phyloP scores from a whole-genome alignment of 1,140 invertebrate species.

The Drosophila sulfurigaster region DNA sequence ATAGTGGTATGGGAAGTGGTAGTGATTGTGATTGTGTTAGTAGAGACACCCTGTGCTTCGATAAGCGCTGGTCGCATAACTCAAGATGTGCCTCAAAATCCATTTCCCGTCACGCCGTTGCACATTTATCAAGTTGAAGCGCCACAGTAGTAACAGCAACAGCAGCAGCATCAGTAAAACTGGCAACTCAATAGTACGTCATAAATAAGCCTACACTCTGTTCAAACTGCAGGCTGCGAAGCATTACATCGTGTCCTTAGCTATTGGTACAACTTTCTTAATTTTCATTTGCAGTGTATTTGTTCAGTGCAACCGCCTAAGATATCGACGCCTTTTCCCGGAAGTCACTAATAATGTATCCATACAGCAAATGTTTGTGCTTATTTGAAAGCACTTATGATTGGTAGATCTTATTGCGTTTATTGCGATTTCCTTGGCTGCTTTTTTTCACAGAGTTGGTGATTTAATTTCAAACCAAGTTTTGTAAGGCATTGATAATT shows the following conservation, averaged over 20 bases:
- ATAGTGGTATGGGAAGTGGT: not conserved
- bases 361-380: constrained; percentile 61
- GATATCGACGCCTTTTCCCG: constrained; percentile 61
- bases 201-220: constrained; percentile 66
- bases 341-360: constrained; percentile 76
- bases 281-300: constrained; percentile 71
- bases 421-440: constrained; percentile 16
- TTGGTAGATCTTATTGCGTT: constrained; percentile 53
- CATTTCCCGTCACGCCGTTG: constrained; percentile 64
- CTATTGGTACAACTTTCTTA: constrained; percentile 64
- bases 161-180: constrained; percentile 18
- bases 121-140: constrained; percentile 70
- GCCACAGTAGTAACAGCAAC: constrained; percentile 27
- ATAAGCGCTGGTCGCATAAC: constrained; percentile 61
- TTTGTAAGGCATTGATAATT: too few species aligned
- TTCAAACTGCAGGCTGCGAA: constrained; percentile 42
- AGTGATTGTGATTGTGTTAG: not conserved
- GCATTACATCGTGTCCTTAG: not conserved
- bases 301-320: constrained; percentile 39
- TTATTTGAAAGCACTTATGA: constrained; percentile 37
- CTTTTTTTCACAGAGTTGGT: constrained; percentile 48
- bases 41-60: constrained; percentile 22
- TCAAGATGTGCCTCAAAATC: constrained; percentile 62
- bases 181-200: constrained; percentile 37
- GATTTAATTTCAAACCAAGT: constrained; percentile 51